Evolutionary conservation across 2,797 vertebrate species (phyloP).

Genomic region (Clarias fuscus): DNA sequence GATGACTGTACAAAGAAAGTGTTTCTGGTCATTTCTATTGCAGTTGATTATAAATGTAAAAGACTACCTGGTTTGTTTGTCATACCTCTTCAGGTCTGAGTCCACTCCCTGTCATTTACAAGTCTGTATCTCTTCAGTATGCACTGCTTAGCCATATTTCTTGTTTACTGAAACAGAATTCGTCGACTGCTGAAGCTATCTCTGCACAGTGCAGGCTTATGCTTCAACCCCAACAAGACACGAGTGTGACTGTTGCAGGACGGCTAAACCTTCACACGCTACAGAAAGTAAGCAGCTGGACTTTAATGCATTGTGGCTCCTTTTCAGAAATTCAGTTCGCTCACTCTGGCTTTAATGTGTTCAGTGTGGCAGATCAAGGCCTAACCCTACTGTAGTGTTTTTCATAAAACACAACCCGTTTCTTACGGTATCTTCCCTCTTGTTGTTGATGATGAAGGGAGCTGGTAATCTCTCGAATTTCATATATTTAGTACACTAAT

Average conservation of each 20-base stretch:
- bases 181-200: conserved; percentile 76
- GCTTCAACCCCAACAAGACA: conserved; percentile 73
- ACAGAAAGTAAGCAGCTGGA: conserved; percentile 75
- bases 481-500: neutral
- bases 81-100: neutral
- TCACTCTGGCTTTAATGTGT: neutral
- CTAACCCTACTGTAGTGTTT: neutral
- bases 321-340: neutral
- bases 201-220: conserved; percentile 75
- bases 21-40: neutral
- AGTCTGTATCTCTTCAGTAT: neutral
- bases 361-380: neutral
- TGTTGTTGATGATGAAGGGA: neutral
- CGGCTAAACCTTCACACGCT: conserved; percentile 77
- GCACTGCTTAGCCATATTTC: neutral
- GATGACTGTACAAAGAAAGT: neutral
- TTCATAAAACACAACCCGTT: neutral
- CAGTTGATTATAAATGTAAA: neutral
- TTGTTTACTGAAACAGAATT: conserved; percentile 73
- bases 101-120: neutral
- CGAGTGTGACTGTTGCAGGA: conserved; percentile 75
- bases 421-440: neutral
- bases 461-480: neutral
- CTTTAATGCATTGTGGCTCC: conserved; percentile 9
- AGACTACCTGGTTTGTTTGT: neutral